Evolutionary conservation across 2,113 vertebrate species (phyloP), one percentile per base, ranked within the genome.

Genomic region (Baryphthengus martii): DNA sequence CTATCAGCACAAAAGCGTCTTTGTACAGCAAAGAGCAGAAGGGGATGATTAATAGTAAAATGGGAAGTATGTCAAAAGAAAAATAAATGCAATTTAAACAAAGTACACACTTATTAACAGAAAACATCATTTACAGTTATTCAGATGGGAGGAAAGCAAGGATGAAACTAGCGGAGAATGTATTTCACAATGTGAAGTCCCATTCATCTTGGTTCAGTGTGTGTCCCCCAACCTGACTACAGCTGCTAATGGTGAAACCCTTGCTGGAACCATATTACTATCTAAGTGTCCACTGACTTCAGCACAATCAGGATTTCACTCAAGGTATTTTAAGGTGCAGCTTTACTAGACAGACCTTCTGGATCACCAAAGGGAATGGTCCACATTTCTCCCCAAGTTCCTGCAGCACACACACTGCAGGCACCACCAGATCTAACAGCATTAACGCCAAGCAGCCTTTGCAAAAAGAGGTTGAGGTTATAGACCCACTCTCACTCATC

Each of bases 51-150:
- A 96, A 91, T 88, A 95, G 87, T 84, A 87, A 94, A 91, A 96
- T 75, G 50, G 58, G 50, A 92, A n/a, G 49, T 58, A 91, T 75
- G 85, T 72, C 85, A 90, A 92, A 96, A 88, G 77, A 92, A 96
- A 91, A 95, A 95, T 95, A 96, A 95, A 97, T 80, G 78, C 88
- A 89, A 88, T 95, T 96, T 95, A 93, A 90, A 95, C 83, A 95
- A 93, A 96, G 90, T 90, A 95, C 80, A 86, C 73, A 88, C 83
- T 95, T 96, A 96, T 96, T 97, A 96, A 95, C 79, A 93, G 93
- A 78, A 85, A 93, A 86, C 76, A 95, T 95, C 92, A 95, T 94
- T 96, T 95, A 96, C 71, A 84, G 90, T 93, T 96, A 93, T 80
- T 88, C 92, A 93, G 83, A 96, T 75, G 83, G 83, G 79, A 96